phyloP scores from a whole-genome alignment of 64 coral and sea anemone species.

The Pocillopora verrucosa region DNA sequence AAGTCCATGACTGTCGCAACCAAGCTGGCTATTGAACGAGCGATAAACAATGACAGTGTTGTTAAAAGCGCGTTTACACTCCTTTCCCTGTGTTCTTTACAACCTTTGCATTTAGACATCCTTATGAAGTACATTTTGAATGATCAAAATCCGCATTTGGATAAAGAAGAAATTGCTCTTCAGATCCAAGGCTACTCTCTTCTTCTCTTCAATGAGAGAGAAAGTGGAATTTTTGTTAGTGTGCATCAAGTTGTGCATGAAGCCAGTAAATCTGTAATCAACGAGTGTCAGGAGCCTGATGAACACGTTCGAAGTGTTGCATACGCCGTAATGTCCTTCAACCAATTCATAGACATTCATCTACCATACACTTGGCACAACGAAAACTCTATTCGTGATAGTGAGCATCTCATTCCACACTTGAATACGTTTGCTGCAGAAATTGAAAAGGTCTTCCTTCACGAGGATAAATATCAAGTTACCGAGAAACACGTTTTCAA shows the following conservation, averaged over 20 bases:
- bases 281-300: neutral
- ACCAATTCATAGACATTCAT: constrained; percentile 16
- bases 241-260: constrained; percentile 4
- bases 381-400: neutral
- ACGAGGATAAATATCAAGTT: neutral
- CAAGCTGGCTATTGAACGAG: constrained; percentile 28
- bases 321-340: neutral
- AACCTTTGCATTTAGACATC: constrained; percentile 37
- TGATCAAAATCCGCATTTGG: neutral
- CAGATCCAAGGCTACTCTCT: neutral
- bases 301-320: neutral
- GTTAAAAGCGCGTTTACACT: constrained; percentile 54
- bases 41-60: constrained; percentile 22
- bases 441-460: neutral
- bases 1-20: constrained; percentile 44
- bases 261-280: neutral
- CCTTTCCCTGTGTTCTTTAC: constrained; percentile 42
- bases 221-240: neutral
- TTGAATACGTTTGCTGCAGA: neutral
- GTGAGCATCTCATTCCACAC: constrained; percentile 1
- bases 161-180: constrained; percentile 2
- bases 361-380: neutral
- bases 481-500: neutral
- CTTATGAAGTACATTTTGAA: constrained; percentile 35
- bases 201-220: neutral